A percentile compares a stretch with the other conserved stretches of the same genome.
phyloP scores from a whole-genome alignment of 1,140 invertebrate genomes.

The Drosophila jambulina region DNA sequence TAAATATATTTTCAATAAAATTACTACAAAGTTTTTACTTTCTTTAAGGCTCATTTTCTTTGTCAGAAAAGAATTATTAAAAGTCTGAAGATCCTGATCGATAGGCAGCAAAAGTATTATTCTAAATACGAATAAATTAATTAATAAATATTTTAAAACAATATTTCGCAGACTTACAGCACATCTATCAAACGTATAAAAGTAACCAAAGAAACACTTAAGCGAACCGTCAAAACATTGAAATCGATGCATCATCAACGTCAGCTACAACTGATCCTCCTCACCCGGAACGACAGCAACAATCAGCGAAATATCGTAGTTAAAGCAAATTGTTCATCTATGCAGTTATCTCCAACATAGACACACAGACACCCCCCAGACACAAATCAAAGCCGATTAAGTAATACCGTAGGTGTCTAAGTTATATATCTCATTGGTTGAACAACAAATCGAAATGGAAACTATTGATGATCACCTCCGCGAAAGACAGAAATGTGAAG shows the following conservation, averaged over 20 bases:
- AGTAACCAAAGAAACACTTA: slow-evolving; percentile 72
- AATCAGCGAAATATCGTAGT: slow-evolving; percentile 77
- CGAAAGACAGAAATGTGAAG: slow-evolving; percentile 1
- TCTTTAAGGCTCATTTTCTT: too few relatives aligned
- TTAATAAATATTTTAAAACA: too few relatives aligned
- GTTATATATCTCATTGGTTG: slow-evolving; percentile 66
- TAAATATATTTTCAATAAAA: too few relatives aligned
- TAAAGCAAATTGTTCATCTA: slow-evolving; percentile 72
- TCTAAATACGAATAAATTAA: too few relatives aligned
- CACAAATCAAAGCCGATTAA: slow-evolving; percentile 30
- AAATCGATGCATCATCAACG: slow-evolving; percentile 77
- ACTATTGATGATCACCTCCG: slow-evolving; percentile 12
- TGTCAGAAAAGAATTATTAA: too few relatives aligned
- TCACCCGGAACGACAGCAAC: slow-evolving; percentile 66
- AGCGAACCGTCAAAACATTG: slow-evolving; percentile 67
- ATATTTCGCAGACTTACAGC: slow-evolving; percentile 45
- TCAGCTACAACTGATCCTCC: slow-evolving; percentile 63
- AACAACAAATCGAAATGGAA: slow-evolving; percentile 52
- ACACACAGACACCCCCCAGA: slow-evolving; percentile 2
- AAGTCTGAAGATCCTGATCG: too few relatives aligned
- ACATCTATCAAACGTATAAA: slow-evolving; percentile 62
- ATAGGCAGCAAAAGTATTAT: too few relatives aligned
- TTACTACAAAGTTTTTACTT: too few relatives aligned
- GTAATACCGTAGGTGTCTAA: slow-evolving; percentile 55
- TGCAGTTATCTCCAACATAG: slow-evolving; percentile 38